These are phyloP conservation scores for Leucania comma DNA, from an alignment of 2,888 invertebrate species.

Conservation along the genomic window DNA sequence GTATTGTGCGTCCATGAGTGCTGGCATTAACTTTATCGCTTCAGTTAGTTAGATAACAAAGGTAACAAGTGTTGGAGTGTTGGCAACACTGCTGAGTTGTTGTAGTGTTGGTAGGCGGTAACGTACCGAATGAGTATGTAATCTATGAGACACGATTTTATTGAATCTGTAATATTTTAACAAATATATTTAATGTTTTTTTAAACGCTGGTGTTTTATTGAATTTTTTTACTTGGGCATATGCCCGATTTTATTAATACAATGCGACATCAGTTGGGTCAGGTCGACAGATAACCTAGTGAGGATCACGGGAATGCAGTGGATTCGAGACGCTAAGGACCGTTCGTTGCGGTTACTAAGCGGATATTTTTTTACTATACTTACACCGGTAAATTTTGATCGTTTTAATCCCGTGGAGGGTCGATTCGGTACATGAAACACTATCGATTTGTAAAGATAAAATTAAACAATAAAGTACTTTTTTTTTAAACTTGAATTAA, in stretches of 20 bases:
- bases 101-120: conserved; percentile 44
- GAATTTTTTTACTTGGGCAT: neutral
- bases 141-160: conserved; percentile 83
- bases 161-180: conserved; percentile 90
- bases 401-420: no score
- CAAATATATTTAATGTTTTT: conserved; percentile 90
- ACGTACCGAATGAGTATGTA: conserved; percentile 66
- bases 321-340: no score
- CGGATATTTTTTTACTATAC: no score
- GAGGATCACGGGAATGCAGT: no score
- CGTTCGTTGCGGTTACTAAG: no score
- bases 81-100: conserved; percentile 62
- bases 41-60: conserved; percentile 65
- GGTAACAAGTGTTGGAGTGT: conserved; percentile 59
- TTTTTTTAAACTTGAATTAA: no score
- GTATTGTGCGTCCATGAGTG: conserved; percentile 49
- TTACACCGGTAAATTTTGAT: no score
- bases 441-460: no score
- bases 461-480: no score
- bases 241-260: neutral
- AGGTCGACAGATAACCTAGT: no score
- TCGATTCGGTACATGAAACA: no score
- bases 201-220: conserved; percentile 57
- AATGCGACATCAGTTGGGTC: no score
- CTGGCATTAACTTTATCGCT: conserved; percentile 62